phyloP scores from a whole-genome alignment of 2,113 vertebrate species.

The Phrynosoma platyrhinos region DNA sequence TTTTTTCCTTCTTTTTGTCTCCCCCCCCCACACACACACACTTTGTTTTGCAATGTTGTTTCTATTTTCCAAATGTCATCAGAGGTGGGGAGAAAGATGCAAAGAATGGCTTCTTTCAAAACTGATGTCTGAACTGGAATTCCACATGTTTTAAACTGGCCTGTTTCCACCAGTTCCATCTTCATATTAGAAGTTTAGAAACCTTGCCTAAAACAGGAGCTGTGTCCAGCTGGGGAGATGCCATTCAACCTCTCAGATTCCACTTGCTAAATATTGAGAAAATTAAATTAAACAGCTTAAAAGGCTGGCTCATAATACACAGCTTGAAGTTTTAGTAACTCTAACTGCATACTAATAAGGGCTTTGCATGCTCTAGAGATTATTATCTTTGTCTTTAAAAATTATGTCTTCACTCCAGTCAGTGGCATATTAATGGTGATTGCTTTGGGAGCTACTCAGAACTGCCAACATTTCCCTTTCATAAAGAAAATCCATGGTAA shows the following conservation, averaged over 20 bases:
- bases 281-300: constrained; percentile 75
- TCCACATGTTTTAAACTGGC: constrained; percentile 76
- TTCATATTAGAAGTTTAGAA: constrained; percentile 80
- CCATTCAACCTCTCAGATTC: constrained; percentile 65
- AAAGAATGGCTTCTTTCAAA: constrained; percentile 73
- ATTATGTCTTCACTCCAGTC: constrained; percentile 56
- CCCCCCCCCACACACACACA: too few species aligned
- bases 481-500: constrained; percentile 65
- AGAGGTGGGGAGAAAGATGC: constrained; percentile 60
- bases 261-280: constrained; percentile 74
- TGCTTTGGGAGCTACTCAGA: constrained; percentile 60
- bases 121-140: constrained; percentile 73
- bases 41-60: constrained; percentile 42
- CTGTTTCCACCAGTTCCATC: constrained; percentile 79
- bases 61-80: constrained; percentile 70
- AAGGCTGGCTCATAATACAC: constrained; percentile 66
- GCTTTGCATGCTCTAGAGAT: constrained; percentile 76
- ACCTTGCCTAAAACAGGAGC: constrained; percentile 67
- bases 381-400: constrained; percentile 75
- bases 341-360: constrained; percentile 72
- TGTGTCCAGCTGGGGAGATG: constrained; percentile 73
- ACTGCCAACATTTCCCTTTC: constrained; percentile 60
- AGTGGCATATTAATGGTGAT: constrained; percentile 56
- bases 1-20: constrained; percentile 50
- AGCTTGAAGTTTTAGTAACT: constrained; percentile 77